Percentiles rank a stretch among this genome's conserved stretches.
Conservation (phyloP, 2,888 invertebrate genomes). For the Mythimna pallens region DNA sequence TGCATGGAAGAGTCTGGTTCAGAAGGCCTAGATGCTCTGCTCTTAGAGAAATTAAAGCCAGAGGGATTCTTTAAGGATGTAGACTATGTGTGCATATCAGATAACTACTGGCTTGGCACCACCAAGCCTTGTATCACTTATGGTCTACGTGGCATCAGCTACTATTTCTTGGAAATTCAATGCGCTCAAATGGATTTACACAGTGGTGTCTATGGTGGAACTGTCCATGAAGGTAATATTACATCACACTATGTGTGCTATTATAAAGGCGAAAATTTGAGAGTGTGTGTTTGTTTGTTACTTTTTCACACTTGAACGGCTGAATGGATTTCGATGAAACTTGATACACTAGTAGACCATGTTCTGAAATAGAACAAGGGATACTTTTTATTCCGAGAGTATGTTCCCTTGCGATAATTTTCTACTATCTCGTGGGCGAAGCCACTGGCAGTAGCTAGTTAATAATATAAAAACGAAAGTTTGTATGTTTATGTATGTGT, state of each 20-base stretch:
- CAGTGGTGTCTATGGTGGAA: constrained; percentile 98
- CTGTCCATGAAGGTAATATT: constrained; percentile 92
- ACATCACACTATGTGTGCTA: too few relatives aligned
- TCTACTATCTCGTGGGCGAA: too few relatives aligned
- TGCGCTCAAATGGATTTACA: constrained; percentile 98
- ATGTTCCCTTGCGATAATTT: too few relatives aligned
- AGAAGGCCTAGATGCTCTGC: constrained; percentile 97
- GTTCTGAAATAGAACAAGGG: too few relatives aligned
- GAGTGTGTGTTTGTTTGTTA: too few relatives aligned
- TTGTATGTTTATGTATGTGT: too few relatives aligned
- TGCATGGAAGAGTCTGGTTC: constrained; percentile 99
- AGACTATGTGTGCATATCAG: constrained; percentile 99
- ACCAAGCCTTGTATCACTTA: constrained; percentile 99
- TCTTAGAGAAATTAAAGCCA: constrained; percentile 89
- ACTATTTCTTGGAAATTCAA: constrained; percentile 96
- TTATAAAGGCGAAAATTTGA: too few relatives aligned
- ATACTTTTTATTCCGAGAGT: too few relatives aligned
- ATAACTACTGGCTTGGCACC: constrained; percentile 99
- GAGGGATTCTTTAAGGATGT: constrained; percentile 95
- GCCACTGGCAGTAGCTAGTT: not conserved
- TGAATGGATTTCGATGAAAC: too few relatives aligned
- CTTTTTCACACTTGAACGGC: too few relatives aligned
- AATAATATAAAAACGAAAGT: too few relatives aligned
- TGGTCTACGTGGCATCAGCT: constrained; percentile 97
- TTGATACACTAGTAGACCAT: too few relatives aligned